Base-by-base conservation (phyloP, 2,113 vertebrate species). In the Callipepla californica region DNA sequence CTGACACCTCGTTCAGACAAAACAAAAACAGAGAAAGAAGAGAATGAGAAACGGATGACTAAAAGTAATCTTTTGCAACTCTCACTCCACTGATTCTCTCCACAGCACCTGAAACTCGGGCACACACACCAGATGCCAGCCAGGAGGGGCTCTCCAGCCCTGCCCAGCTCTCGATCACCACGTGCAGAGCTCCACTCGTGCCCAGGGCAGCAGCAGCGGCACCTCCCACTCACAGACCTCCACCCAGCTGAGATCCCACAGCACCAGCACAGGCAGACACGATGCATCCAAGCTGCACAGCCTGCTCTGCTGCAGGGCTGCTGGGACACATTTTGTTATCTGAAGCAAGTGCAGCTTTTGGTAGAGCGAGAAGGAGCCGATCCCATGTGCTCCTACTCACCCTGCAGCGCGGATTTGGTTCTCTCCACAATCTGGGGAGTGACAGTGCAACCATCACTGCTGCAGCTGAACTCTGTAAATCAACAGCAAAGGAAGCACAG, bases 341-440 rank as follows among this genome's bases (percentile, higher is more conserved):
- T 28, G 59, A 87, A 79, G 61, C 79, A 92, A 97, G 66, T 34
- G 66, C 10, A 77, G 22, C 32, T 94, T 93, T 94, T 89, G 74
- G 44, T 58, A 75, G 9, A 2, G 15, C 84, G 92, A 81, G 51
- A 86, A 78, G 26, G 62, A 66, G 79, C 25, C 8, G 51, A 26
- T 51, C 50, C 23, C 51, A 53, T 16, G 26, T 28, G 26, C 20
- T 62, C 73, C 15, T 30, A 32, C 55, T 53, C 58, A 30, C 32
- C 76, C 67, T 77, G 57, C 80, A 23, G 32, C 3, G 1, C 65
- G 77, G 0, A 21, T 59, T 58, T 2, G 9, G 7, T n/a, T 53
- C 38, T 11, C 11, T 45, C 16, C 17, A 6, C 8, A 51, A 30
- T 40, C 57, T 36, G n/a, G 38, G 34, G 48, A 21, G 38, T 11